Conservation (phyloP, 2,888 invertebrate species). For the Ypsolopha scabrella region DNA sequence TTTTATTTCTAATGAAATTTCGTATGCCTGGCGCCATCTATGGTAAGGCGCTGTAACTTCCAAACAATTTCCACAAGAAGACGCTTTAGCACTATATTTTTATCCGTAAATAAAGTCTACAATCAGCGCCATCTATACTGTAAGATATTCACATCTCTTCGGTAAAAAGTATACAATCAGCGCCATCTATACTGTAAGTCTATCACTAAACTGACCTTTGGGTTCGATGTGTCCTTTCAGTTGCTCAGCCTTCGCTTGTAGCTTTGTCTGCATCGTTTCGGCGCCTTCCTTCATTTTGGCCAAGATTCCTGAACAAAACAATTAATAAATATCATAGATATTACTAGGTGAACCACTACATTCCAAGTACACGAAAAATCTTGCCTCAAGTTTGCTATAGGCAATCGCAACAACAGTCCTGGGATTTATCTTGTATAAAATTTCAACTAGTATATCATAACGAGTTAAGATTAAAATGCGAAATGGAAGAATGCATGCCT, state of each 20-base stretch:
- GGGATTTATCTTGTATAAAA: too few species aligned
- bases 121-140: not conserved
- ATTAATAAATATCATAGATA: not conserved
- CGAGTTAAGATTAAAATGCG: too few species aligned
- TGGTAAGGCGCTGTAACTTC: too few species aligned
- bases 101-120: not conserved
- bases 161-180: not conserved
- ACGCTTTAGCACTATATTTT: not conserved
- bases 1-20: too few species aligned
- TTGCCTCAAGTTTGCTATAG: too few species aligned
- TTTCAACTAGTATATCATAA: too few species aligned
- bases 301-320: slow-evolving; percentile 75
- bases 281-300: slow-evolving; percentile 98
- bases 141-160: not conserved
- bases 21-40: too few species aligned
- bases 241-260: slow-evolving; percentile 94
- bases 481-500: too few species aligned
- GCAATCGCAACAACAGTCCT: too few species aligned
- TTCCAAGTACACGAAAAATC: too few species aligned
- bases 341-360: too few species aligned
- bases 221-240: slow-evolving; percentile 74
- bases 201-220: slow-evolving; percentile 62
- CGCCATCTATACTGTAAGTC: not conserved
- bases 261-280: slow-evolving; percentile 91
- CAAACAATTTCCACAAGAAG: too few species aligned